Base-by-base conservation (phyloP, 2,888 invertebrate genomes). In the Sialis fuliginosa region DNA sequence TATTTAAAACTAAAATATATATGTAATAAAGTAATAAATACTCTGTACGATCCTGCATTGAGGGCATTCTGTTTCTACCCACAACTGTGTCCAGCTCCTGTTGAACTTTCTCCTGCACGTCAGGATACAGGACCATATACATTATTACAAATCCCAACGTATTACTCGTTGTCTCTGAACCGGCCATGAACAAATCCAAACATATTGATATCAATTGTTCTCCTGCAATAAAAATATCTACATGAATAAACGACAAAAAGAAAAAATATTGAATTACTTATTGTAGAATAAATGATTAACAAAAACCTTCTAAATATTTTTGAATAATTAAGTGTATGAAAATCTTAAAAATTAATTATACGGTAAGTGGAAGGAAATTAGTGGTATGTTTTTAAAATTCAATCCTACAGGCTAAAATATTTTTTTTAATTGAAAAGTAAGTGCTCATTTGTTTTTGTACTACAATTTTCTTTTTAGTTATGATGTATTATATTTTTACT, bases 141-240 rank as follows among this genome's bases (percentile, higher is more conserved):
- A 79, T 63, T 2, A 81, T 61, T 47, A 74, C 67, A 55, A 74
- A 77, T 1, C 72, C 70, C 7, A 77, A 62, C 0, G 78, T 75
- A 55, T 77, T 79, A 51, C 74, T 74, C 1, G 79, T 80, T 0
- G 81, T 82, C 60, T 82, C 80, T 44, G 76, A 71, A 1, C 81
- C 81, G 6, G 79, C 81, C 64, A 81, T 72, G 31, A 82, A 72
- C 48, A 82, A 62, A 55, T 82, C 81, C 54, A 79, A 58, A 54
- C 79, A 79, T 1, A 79, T 39, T 1, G 63, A 59, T 48, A 64
- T 54, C 9, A 66, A 50, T 52, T 66, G 65, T 44, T 65, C 60
- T 48, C 62, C 63, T 60, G 51, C 42, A 58, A 47, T 6, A 5
- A 39, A 30, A 42, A 6, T 22, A 10, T 6, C 12, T 8, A 10